Evolutionary conservation across 2,888 invertebrate genomes (phyloP), one percentile per base, ranked within the genome.

Genomic region (Amiota mariae): DNA sequence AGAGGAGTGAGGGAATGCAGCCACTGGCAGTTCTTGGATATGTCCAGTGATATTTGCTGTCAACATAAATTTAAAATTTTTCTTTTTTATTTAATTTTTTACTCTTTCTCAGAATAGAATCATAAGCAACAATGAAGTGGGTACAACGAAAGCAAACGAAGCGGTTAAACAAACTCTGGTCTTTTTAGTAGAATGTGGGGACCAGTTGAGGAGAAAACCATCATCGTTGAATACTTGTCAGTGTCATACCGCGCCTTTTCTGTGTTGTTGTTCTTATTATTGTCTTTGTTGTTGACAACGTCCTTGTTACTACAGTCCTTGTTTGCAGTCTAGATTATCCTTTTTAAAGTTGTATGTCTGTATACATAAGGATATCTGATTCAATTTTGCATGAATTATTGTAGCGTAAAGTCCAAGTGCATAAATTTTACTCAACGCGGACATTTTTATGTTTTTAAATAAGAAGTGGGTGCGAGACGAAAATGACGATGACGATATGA

Each of bases 351-450:
- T 85, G 82, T 81, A 80, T 73, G 59, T 56, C 49, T 20, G 72
- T 36, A 36, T 36, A 6, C 36, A 36, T 36, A 77, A 79, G 76
- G 77, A 80, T 85, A 85, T 86, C 85, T 84, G 86, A 86, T 86
- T 86, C 85, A 82, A 85, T 85, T 85, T 85, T 78, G 80, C 81
- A 85, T 85, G 85, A 85, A 86, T 85, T 84, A 85, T 86, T 82
- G 77, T 81, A 78, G 76, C 76, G 78, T 80, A 86, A 85, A 80
- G 86, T 86, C 85, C 84, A 80, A 85, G 84, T 84, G 86, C 80
- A 84, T 85, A 84, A 85, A 85, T 86, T 86, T 82, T 79, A 86
- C 79, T 82, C 64, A 51, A 54, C 36, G 46, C 56, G 59, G 59
- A 73, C 49, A 71, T 18, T 51, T 61, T 61, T 67, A 56, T 51